phyloP scores from a whole-genome alignment of 1,140 invertebrate species.

The Eumaeus atala region DNA sequence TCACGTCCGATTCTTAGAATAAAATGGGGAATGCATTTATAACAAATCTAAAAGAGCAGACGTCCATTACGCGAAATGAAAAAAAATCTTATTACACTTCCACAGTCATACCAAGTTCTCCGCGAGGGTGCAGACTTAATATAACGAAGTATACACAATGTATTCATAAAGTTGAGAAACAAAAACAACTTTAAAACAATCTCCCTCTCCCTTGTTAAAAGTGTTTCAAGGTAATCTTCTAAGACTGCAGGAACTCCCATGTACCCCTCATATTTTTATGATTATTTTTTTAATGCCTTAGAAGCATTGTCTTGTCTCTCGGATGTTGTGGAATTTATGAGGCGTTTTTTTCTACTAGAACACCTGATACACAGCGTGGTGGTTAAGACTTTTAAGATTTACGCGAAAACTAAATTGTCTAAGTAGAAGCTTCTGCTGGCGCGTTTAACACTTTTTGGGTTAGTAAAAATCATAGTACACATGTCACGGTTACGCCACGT shows the following conservation, averaged over 20 bases:
- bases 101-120: conserved; percentile 10
- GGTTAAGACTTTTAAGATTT: too few relatives aligned
- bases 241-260: conserved; percentile 57
- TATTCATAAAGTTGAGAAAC: conserved; percentile 41
- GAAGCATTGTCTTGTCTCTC: conserved; percentile 17
- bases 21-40: not conserved
- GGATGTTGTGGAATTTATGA: conserved; percentile 17
- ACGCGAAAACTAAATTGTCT: too few relatives aligned
- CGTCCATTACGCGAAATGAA: conserved; percentile 9
- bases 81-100: conserved; percentile 9
- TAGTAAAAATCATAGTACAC: too few relatives aligned
- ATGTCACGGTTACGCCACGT: too few relatives aligned
- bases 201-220: conserved; percentile 46
- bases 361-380: not conserved
- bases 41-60: conserved; percentile 2
- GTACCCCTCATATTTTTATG: conserved; percentile 50
- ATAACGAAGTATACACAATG: conserved; percentile 11
- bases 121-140: conserved; percentile 11
- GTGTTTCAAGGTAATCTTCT: conserved; percentile 64
- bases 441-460: too few relatives aligned
- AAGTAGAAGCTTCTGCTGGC: too few relatives aligned
- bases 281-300: conserved; percentile 11
- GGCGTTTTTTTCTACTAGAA: conserved; percentile 17
- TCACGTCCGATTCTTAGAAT: too few relatives aligned
- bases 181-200: conserved; percentile 54